A percentile compares a stretch with the other conserved stretches of the same genome.
Evolutionary conservation across 2,797 vertebrate genomes (phyloP).

Genomic region (Avahi laniger): DNA sequence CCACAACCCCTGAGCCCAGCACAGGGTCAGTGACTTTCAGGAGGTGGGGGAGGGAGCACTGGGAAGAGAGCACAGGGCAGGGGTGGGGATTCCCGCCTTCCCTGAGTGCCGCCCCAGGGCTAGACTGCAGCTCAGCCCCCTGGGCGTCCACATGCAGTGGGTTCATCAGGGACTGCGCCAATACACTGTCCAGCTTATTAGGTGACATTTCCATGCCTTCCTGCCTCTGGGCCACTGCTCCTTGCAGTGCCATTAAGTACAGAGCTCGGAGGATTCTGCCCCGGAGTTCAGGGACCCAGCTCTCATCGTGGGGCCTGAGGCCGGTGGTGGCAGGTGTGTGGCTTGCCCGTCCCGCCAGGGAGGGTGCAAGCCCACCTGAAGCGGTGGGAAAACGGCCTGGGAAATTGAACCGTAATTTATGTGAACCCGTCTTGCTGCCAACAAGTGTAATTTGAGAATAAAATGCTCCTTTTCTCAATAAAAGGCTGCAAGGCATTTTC

Average conservation of each 20-base stretch:
- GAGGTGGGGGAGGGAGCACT: too few species aligned
- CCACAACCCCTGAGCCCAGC: neutral
- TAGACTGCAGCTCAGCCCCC: fast-evolving
- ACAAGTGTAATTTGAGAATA: neutral
- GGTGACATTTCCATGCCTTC: neutral
- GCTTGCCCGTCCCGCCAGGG: fast-evolving
- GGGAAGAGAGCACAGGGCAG: neutral
- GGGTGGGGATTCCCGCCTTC: neutral
- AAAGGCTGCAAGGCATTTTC: neutral
- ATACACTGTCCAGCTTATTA: fast-evolving
- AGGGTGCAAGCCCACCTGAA: fast-evolving
- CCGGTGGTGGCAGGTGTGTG: too few species aligned
- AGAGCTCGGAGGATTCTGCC: too few species aligned
- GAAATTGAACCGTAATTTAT: neutral
- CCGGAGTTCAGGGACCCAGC: neutral
- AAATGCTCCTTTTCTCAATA: neutral
- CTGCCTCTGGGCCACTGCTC: neutral
- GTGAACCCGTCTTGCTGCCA: neutral
- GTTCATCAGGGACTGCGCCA: fast-evolving
- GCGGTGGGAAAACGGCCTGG: neutral
- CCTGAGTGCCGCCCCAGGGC: too few species aligned
- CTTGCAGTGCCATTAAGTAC: neutral
- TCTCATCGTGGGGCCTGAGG: fast-evolving
- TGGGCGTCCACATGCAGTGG: too few species aligned
- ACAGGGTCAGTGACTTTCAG: too few species aligned